phyloP scores from a whole-genome alignment of 2,113 vertebrate genomes.

The Muntiacus muntjak region DNA sequence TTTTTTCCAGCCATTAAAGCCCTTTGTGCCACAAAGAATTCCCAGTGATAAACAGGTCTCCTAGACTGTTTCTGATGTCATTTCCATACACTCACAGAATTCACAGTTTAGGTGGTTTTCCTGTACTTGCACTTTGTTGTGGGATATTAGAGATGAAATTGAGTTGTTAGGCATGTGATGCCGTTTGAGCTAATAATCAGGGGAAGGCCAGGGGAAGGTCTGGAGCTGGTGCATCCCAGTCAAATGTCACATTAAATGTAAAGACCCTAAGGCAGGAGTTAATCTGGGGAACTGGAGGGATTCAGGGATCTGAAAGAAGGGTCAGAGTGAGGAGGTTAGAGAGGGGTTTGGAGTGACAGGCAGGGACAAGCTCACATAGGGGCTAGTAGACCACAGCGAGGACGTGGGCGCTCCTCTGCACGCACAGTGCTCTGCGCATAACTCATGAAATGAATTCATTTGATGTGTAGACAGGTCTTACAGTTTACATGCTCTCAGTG shows the following conservation, averaged over 20 bases:
- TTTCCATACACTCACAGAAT: neutral
- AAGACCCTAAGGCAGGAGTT: neutral
- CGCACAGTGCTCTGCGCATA: neutral
- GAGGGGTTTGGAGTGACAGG: neutral
- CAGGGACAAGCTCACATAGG: too few relatives aligned
- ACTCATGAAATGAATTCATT: neutral
- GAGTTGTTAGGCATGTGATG: neutral
- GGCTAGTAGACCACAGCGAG: neutral
- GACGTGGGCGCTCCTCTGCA: neutral
- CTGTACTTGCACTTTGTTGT: neutral
- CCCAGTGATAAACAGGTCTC: neutral
- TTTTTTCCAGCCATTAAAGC: neutral
- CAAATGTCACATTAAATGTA: neutral
- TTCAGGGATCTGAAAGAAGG: neutral
- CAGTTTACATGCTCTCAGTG: neutral
- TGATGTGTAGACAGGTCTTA: neutral
- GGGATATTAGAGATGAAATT: neutral
- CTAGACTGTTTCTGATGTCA: neutral
- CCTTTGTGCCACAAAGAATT: neutral
- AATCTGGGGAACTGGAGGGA: neutral
- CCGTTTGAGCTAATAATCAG: neutral
- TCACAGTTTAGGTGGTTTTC: neutral
- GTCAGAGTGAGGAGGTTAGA: neutral
- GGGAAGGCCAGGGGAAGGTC: neutral
- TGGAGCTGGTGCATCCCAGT: neutral